phyloP scores from a whole-genome alignment of 2,888 invertebrate genomes.

The Cephus pygmeus region DNA sequence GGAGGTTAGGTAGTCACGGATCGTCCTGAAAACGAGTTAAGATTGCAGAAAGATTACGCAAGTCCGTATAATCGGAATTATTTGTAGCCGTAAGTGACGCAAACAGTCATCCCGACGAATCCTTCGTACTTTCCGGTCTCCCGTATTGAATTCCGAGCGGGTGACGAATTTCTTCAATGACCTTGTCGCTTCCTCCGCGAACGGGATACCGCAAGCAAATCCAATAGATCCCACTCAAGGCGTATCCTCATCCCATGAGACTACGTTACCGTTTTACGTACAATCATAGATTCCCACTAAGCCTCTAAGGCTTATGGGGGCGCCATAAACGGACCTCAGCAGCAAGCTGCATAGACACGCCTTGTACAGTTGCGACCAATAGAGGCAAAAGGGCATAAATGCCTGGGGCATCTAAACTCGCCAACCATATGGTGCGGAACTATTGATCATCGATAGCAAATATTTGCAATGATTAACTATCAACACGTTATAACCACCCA shows the following conservation, averaged over 20 bases:
- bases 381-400: background rate
- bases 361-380: background rate
- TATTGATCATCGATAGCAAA: slow-evolving; percentile 20
- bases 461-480: slow-evolving; percentile 24
- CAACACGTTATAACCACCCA: background rate
- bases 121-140: background rate
- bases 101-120: background rate
- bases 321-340: background rate
- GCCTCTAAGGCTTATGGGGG: background rate
- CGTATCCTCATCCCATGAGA: background rate
- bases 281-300: background rate
- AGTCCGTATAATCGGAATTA: background rate
- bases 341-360: background rate
- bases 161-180: slow-evolving; percentile 1
- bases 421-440: slow-evolving; percentile 6
- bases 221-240: background rate
- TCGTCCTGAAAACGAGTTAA: background rate
- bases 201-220: background rate
- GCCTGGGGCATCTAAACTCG: background rate
- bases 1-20: background rate
- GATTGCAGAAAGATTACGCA: background rate
- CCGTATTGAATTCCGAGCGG: background rate
- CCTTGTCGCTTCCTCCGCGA: background rate
- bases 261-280: background rate
- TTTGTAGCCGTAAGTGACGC: background rate